These are phyloP conservation scores for Drosophila repletoides DNA, from an alignment of 1,140 invertebrate species.

Conservation along the genomic window DNA sequence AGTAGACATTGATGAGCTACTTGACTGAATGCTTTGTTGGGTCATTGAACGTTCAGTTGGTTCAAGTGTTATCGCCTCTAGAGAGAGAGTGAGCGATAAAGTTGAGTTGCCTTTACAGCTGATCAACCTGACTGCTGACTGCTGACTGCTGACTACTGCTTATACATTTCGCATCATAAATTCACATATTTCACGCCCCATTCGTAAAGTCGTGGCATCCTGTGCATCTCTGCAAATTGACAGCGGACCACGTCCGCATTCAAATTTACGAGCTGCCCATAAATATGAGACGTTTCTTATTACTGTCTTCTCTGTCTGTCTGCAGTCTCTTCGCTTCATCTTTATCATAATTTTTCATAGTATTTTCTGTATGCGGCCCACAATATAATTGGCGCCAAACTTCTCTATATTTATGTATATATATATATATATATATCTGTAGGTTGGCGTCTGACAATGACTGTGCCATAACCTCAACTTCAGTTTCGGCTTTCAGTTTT, in stretches of 20 bases:
- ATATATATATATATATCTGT: slow-evolving; percentile 10
- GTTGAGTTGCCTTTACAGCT: not conserved
- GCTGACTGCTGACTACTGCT: slow-evolving; percentile 27
- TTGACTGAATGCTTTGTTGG: slow-evolving; percentile 29
- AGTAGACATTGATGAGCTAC: slow-evolving; percentile 27
- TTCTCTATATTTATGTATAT: slow-evolving; percentile 29
- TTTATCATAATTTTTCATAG: slow-evolving; percentile 56
- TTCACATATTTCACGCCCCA: slow-evolving; percentile 72
- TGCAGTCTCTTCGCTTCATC: not conserved
- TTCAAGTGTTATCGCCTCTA: slow-evolving; percentile 31
- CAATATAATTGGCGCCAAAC: slow-evolving; percentile 68
- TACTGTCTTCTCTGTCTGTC: slow-evolving; percentile 3
- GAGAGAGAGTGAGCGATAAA: not conserved
- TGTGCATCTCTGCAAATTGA: slow-evolving; percentile 69
- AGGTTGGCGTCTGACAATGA: slow-evolving; percentile 44
- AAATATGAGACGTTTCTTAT: slow-evolving; percentile 46
- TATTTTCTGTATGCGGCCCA: slow-evolving; percentile 42
- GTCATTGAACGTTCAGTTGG: slow-evolving; percentile 65
- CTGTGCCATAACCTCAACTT: slow-evolving; percentile 31
- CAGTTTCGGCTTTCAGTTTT: slow-evolving; percentile 22
- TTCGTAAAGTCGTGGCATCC: slow-evolving; percentile 54
- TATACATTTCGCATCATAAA: slow-evolving; percentile 56
- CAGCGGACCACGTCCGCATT: slow-evolving; percentile 65
- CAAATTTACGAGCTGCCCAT: slow-evolving; percentile 64
- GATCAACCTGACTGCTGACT: no score